Conservation (phyloP, 2,797 vertebrate species). For the Triplophysa yarkandensis region DNA sequence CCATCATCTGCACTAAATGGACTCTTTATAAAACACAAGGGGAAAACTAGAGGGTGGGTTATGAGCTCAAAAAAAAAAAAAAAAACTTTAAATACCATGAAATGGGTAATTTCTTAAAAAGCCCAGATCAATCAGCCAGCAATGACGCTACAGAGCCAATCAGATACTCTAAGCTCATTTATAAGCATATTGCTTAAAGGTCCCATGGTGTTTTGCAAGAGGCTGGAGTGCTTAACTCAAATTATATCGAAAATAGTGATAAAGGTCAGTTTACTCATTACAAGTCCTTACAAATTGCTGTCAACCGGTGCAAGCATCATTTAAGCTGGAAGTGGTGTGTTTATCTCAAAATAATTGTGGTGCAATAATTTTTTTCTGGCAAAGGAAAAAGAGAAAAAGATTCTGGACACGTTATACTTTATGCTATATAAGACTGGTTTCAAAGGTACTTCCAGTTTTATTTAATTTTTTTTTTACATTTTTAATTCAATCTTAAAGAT, state of each 20-base stretch:
- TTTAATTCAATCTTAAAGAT: too few species aligned
- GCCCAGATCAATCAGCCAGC: neutral
- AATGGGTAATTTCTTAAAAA: neutral
- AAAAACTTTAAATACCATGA: slow-evolving; percentile 4
- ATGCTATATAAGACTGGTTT: too few species aligned
- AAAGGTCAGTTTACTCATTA: slow-evolving; percentile 2
- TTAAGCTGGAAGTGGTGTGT: neutral
- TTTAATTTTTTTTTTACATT: too few species aligned
- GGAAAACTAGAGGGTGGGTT: neutral
- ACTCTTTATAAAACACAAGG: neutral
- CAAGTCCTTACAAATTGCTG: slow-evolving; percentile 17
- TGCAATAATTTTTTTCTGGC: neutral
- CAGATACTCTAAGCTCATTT: slow-evolving; percentile 12
- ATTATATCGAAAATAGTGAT: neutral
- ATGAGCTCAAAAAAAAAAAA: neutral
- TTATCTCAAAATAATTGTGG: neutral
- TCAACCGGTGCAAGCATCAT: slow-evolving; percentile 19
- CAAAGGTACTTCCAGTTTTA: too few species aligned
- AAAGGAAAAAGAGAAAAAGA: too few species aligned
- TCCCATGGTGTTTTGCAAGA: slow-evolving; percentile 22
- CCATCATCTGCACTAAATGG: neutral
- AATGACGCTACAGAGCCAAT: slow-evolving; percentile 11
- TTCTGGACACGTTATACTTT: too few species aligned
- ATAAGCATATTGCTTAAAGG: slow-evolving; percentile 9
- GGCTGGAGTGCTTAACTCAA: slow-evolving; percentile 18